Conservation (phyloP, 2,113 vertebrate genomes). For the Lasiurus borealis region DNA sequence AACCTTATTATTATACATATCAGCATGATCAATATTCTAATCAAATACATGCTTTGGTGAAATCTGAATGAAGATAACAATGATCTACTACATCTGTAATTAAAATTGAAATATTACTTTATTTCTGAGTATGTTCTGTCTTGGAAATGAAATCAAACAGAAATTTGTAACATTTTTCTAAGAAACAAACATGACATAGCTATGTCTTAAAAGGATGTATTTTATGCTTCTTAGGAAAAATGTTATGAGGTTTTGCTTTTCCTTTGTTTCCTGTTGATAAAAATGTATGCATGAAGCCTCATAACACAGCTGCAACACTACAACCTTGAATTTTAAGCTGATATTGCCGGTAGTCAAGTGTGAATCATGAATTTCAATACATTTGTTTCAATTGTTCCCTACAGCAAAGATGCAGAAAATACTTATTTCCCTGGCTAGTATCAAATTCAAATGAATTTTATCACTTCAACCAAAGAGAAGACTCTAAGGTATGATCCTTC, state of each 20-base stretch:
- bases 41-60: background rate
- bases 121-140: background rate
- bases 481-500: conserved; percentile 25
- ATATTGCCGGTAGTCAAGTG: conserved; percentile 73
- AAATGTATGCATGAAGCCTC: conserved; percentile 56
- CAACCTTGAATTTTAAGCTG: conserved; percentile 81
- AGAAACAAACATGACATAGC: conserved; percentile 1
- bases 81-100: background rate
- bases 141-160: conserved; percentile 1
- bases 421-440: conserved; percentile 73
- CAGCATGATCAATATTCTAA: background rate
- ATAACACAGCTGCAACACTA: conserved; percentile 58
- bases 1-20: background rate
- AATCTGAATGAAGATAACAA: background rate
- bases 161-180: conserved; percentile 16
- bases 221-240: conserved; percentile 46
- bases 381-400: conserved; percentile 76
- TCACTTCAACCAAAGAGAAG: conserved; percentile 53
- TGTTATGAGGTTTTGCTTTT: conserved; percentile 47
- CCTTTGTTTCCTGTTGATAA: conserved; percentile 63
- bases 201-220: background rate
- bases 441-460: conserved; percentile 68
- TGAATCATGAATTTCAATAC: conserved; percentile 80
- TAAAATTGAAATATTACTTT: conserved; percentile 8
- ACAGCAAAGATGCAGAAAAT: conserved; percentile 73